Evolutionary conservation across 2,797 vertebrate genomes (phyloP).

Genomic region (Glyptemys insculpta): DNA sequence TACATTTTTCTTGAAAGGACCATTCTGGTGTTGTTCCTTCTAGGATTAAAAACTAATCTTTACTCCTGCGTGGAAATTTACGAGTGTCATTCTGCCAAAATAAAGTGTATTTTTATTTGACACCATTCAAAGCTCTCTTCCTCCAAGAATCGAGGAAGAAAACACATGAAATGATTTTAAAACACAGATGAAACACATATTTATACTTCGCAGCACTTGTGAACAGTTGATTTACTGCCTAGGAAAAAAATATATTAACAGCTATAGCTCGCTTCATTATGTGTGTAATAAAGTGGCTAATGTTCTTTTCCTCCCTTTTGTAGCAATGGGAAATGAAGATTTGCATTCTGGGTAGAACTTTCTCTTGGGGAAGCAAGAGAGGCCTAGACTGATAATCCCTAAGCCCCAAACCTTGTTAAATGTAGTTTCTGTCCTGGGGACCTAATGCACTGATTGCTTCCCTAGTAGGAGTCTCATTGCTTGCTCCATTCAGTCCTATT

Average conservation of each 20-base stretch:
- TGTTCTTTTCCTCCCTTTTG: constrained; percentile 62
- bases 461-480: constrained; percentile 77
- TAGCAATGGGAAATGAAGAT: constrained; percentile 74
- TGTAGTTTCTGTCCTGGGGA: constrained; percentile 79
- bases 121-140: constrained; percentile 24
- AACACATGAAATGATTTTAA: constrained; percentile 38
- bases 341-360: constrained; percentile 75
- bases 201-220: constrained; percentile 56
- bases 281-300: constrained; percentile 68
- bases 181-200: constrained; percentile 53
- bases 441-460: constrained; percentile 82
- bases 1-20: not conserved
- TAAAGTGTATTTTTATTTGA: constrained; percentile 37
- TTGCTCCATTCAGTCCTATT: constrained; percentile 77
- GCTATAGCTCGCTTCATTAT: constrained; percentile 69
- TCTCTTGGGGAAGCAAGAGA: constrained; percentile 72
- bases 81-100: constrained; percentile 1
- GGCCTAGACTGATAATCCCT: constrained; percentile 79
- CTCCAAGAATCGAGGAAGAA: constrained; percentile 35
- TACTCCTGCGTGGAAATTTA: not conserved
- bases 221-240: constrained; percentile 66
- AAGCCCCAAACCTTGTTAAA: constrained; percentile 87
- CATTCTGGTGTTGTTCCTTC: not conserved
- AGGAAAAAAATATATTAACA: constrained; percentile 67
- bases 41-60: not conserved